Evolutionary conservation across 2,888 invertebrate species (phyloP), one percentile per base, ranked within the genome.

Genomic region (Cheilosia soror): DNA sequence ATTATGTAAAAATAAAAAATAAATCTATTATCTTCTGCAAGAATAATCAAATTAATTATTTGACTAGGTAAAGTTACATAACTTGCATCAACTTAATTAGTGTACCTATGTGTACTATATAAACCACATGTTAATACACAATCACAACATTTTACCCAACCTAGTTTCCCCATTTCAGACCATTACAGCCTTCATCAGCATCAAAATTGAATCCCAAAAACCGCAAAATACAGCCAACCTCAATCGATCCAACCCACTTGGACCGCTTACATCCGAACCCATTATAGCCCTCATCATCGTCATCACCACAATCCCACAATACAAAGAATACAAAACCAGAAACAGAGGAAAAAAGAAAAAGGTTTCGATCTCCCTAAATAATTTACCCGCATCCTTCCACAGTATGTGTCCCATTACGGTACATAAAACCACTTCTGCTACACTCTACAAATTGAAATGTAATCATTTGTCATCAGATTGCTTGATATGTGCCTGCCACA

Each of bases 401-500:
- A 65, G 63, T 76, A 65, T 57, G 68, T 73, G 44, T 63, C 53
- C 73, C 65, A 79, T 84, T 69, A 75, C 11, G 68, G 53, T 29
- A 65, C 79, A 79, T 66, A 73, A 79, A 84, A 79, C 83, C 83
- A 79, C 83, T 84, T 84, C 79, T 73, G 79, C 63, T 79, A 75
- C 79, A 84, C 57, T 84, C 69, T 75, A 51, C 69, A 44, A 84
- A 84, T 84, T 84, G 83, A 84, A 84, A 79, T 84, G 75, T 79
- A 69, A 69, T 75, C 73, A 84, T 84, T 84, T 84, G 83, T 84
- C 83, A 58, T 79, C 83, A 81, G 71, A 71, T 71, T 81, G 68
- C 55, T 80, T 68, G 80, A 80, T 73, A 49, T 73, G 73, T 58
- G 51, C 29, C 47, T 63, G 44, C 49, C 62, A 49, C 44, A 29